Percentiles rank a stretch among this genome's conserved stretches.
These are phyloP conservation scores for Diplosoma virens DNA, from an alignment of 23 tunicate species.

Conservation along the genomic window DNA sequence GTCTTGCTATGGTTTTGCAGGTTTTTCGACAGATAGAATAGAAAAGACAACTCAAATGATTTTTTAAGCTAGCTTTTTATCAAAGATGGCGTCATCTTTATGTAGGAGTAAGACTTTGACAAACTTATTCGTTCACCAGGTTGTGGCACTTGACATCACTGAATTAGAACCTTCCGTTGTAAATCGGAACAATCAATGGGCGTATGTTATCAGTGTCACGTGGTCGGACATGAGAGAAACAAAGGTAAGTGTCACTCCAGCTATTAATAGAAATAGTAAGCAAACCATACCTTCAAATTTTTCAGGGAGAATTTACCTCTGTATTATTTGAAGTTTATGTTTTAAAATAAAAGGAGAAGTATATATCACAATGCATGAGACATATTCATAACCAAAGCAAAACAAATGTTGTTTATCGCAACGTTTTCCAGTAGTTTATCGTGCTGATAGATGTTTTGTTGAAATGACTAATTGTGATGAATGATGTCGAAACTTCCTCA, in stretches of 20 bases:
- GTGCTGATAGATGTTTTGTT: too few species aligned
- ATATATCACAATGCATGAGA: background rate
- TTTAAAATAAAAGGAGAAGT: background rate
- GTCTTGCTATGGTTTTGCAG: too few species aligned
- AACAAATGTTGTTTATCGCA: too few species aligned
- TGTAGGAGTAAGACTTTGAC: constrained; percentile 42
- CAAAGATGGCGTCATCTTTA: constrained; percentile 65
- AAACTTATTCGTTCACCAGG: constrained; percentile 39
- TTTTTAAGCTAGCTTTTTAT: too few species aligned
- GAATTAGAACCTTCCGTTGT: constrained; percentile 8
- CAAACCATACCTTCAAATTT: background rate
- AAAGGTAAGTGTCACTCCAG: constrained; percentile 14
- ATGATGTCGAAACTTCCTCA: too few species aligned
- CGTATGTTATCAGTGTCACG: constrained; percentile 50
- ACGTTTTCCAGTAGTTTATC: too few species aligned
- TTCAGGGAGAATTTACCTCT: background rate
- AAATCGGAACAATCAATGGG: constrained; percentile 36
- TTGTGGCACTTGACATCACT: constrained; percentile 37
- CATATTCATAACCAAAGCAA: too few species aligned
- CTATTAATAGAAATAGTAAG: background rate
- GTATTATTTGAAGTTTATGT: background rate
- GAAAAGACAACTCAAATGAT: too few species aligned
- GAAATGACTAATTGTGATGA: too few species aligned
- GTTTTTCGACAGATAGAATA: too few species aligned
- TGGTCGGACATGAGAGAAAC: constrained; percentile 63